Base-by-base conservation (phyloP, 2,888 invertebrate genomes). In the Drosophila testacea region DNA sequence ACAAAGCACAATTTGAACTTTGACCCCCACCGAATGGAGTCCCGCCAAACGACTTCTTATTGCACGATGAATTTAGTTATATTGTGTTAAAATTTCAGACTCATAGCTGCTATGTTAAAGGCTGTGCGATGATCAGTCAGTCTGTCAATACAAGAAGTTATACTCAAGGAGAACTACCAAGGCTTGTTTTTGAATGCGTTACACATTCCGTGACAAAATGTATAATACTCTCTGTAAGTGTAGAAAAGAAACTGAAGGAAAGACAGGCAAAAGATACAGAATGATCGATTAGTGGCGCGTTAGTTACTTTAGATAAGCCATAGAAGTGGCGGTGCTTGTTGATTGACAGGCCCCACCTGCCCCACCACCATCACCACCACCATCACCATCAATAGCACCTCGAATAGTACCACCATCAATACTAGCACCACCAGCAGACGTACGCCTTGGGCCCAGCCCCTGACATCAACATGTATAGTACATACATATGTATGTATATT, bases 271-370 rank as follows among this genome's bases (percentile, higher is more conserved):
- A 50, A 77, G 61, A 68, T 69, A 75, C 55, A 65, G 48, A 73
- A 77, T 79, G 81, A 79, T 79, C 79, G 79, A 79, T 79, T 81
- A 79, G 81, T 68, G 64, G 74, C 69, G 78, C 69, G 77, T 77
- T 77, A 64, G 73, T 73, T 73, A 68, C 74, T 77, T 77, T 77
- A 81, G 79, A 79, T 79, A 79, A 77, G 79, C 67, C 78, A 81
- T 77, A 73, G 64, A 81, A 81, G 81, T 78, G 79, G 81, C 78
- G 78, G 47, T 81, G 78, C 65, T 48, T 70, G 81, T 66, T 79
- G 79, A 79, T 79, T 79, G 79, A 81, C 79, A 77, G 67, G 77
- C 68, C 57, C 52, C 39, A 44, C 44, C 42, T 6, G 22, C 39
- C 10, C 52, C 46, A 63, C 10, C n/a, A 30, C 2, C 4, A 27